phyloP scores from a whole-genome alignment of 2,797 vertebrate species.

The Prunella strophiata region DNA sequence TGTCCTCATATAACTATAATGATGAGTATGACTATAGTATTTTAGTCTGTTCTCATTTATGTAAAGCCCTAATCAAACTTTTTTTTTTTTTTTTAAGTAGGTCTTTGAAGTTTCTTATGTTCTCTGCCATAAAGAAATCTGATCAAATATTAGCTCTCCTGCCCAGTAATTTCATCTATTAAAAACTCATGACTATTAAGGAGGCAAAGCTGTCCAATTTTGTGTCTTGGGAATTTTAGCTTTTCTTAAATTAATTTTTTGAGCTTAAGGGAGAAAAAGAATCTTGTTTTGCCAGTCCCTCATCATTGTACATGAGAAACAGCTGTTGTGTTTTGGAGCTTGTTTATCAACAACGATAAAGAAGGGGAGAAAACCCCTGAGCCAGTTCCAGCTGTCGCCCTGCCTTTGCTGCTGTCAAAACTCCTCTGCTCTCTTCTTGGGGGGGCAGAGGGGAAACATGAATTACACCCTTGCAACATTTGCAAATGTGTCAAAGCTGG shows the following conservation, averaged over 20 bases:
- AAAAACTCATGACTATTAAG: not conserved
- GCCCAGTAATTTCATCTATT: not conserved
- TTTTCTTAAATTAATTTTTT: not conserved
- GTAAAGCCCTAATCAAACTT: not conserved
- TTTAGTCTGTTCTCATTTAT: not conserved
- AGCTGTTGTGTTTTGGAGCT: not conserved
- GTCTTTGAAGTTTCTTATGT: not conserved
- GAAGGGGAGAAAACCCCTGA: not conserved
- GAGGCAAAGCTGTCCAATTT: not conserved
- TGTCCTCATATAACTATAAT: not conserved
- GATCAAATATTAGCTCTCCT: not conserved
- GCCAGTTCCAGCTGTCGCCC: not conserved
- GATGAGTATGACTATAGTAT: not conserved
- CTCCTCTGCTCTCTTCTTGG: fast-evolving
- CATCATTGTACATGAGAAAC: not conserved
- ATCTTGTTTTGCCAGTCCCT: not conserved
- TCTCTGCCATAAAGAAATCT: not conserved
- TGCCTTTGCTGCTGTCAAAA: fast-evolving
- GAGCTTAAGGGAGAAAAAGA: not conserved
- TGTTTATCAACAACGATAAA: not conserved
- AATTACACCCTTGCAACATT: fast-evolving
- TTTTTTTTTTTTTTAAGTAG: not conserved
- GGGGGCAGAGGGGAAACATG: not conserved
- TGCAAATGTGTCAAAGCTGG: not conserved
- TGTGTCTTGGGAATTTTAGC: not conserved